Base-by-base conservation (phyloP, 1,140 invertebrate species). In the Agrypnia vestita region DNA sequence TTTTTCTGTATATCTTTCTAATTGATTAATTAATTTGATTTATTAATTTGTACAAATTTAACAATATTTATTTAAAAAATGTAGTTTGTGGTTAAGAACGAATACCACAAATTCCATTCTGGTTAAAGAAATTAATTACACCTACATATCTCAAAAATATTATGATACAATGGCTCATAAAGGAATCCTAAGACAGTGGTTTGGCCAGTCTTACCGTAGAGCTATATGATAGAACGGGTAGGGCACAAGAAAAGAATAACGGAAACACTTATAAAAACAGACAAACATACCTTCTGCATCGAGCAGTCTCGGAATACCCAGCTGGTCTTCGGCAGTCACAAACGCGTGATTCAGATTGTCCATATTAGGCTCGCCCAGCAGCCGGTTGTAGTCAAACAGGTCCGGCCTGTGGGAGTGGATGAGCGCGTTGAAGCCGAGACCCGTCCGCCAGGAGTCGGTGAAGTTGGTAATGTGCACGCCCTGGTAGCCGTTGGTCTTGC, bases 321-420 rank as follows among this genome's bases (percentile, higher is more conserved):
- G 90, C 85, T 98, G 94, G 51, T 94, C 92, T 86, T 98, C 95
- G 0, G 98, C 97, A 61, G 98, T 93, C 84, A 98, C 95, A 89
- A 99, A 99, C 13, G 97, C 97, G 90, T 97, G 95, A 89, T 98
- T 98, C 80, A 99, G 92, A 86, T 98, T 99, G 84, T 97, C 95
- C 87, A 98, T 94, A 86, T 97, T 94, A 84, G 93, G 93, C 64
- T 91, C 90, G 21, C 93, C 93, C 71, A 94, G 91, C 43, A 98
- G 89, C 62, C 92, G 90, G 76, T 93, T 91, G 91, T 94, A 99
- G 84, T 96, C 94, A 84, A 99, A 95, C 56, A 99, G 89, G 87
- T 99, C 97, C 17, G 98, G 97, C 75, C 97, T 91, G 88, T 99
- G 97, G 21, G 97, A 94, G 85, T 99, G 98, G 84, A 99, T 99